Percentiles rank a stretch among this genome's conserved stretches.
Evolutionary conservation across 2,113 vertebrate species (phyloP).

Genomic region (Zeus faber): DNA sequence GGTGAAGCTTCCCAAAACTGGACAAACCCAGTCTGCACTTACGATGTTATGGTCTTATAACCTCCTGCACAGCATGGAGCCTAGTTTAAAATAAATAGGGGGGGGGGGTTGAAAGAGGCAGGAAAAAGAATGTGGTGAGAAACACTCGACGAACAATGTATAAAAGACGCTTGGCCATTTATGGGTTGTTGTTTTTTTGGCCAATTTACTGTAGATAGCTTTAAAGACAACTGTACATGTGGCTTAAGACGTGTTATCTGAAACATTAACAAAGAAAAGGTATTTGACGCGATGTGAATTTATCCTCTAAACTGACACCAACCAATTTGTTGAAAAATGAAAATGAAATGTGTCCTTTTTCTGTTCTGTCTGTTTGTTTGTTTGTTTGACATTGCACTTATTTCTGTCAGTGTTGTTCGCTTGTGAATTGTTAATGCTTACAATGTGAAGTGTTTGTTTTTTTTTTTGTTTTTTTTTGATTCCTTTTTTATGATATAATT

Average conservation of each 20-base stretch:
- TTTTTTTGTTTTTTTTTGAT: neutral
- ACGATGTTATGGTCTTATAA: neutral
- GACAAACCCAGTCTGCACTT: constrained; percentile 36
- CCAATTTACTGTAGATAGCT: neutral
- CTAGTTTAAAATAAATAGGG: neutral
- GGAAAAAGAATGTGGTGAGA: neutral
- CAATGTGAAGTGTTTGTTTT: constrained; percentile 16
- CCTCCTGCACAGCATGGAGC: neutral
- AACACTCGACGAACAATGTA: too few relatives aligned
- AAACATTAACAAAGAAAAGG: too few relatives aligned
- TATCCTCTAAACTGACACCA: constrained; percentile 10
- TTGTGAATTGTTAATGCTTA: constrained; percentile 51
- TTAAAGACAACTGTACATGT: too few relatives aligned
- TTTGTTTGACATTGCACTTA: constrained; percentile 55
- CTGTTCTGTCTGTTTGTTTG: constrained; percentile 35
- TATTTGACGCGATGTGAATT: too few relatives aligned
- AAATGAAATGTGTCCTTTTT: constrained; percentile 23
- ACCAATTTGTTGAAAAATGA: constrained; percentile 26
- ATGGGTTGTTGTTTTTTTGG: neutral
- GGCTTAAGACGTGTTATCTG: too few relatives aligned
- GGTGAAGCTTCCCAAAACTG: constrained; percentile 10
- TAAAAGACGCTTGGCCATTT: constrained; percentile 1
- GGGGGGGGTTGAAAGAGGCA: neutral
- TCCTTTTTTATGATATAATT: neutral
- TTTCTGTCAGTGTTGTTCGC: constrained; percentile 17